Base-by-base conservation (phyloP, 2,797 vertebrate species). In the Streptopelia turtur region DNA sequence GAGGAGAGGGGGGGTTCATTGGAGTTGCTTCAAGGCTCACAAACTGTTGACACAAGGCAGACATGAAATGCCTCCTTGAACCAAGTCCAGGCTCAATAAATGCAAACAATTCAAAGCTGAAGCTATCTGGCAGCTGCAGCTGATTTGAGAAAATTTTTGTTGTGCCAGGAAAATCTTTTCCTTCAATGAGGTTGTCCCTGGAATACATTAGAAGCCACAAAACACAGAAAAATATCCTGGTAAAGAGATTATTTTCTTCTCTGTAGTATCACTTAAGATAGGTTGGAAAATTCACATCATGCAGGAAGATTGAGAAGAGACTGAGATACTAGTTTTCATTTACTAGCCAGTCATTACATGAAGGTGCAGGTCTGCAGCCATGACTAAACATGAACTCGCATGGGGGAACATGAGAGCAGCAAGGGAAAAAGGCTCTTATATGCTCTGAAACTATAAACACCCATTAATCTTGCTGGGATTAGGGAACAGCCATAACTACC, bases 21-120 rank as follows among this genome's bases (percentile, higher is more conserved):
- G 82, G 94, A 90, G 78, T 86, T n/a, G 68, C 66, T 92, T 91
- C 76, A 95, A 95, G 91, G 82, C 83, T 94, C 91, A 87, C 87
- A 92, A 88, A 88, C 87, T 94, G 92, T 97, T 95, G 91, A 91
- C 90, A n/a, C 80, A 95, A 96, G 92, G 61, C 92, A 96, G 90
- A 93, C 74, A 75, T 57, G 78, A 95, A 96, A 92, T 93, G 91
- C 80, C 76, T 95, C 78, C 82, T 55, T 96, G 95, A 96, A 94
- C 88, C 74, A 89, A 71, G 74, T 89, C 95, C 93, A 96, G 88
- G 56, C 66, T 68, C 33, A 95, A 87, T 96, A 95, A 96, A 92
- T 71, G 93, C 95, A 87, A 94, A 90, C 83, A 95, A 95, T 92
- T 95, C 95, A 93, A 95, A 96, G 92, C 87, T 87, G 87, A 80